Percentiles rank a stretch among this genome's conserved stretches.
These are phyloP conservation scores for Mythimna impura DNA, from an alignment of 2,888 invertebrate species.

Conservation along the genomic window DNA sequence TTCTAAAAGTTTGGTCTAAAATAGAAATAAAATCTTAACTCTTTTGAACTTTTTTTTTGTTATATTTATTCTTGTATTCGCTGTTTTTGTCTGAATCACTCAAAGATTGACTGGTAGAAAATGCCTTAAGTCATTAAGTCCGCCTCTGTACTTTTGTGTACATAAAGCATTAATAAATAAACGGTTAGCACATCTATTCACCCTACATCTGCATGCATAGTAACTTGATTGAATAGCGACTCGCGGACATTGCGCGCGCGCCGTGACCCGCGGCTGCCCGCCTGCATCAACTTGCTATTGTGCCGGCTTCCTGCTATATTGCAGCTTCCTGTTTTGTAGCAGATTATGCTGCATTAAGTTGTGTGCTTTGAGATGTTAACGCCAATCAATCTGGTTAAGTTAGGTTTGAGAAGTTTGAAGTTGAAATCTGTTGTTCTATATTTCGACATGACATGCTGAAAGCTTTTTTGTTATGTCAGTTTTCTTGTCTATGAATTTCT, in stretches of 20 bases:
- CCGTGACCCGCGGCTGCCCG: slow-evolving; percentile 42
- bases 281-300: slow-evolving; percentile 50
- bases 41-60: too few relatives aligned
- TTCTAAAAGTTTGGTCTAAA: too few relatives aligned
- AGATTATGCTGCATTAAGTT: slow-evolving; percentile 30
- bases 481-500: too few relatives aligned
- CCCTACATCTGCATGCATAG: slow-evolving; percentile 13
- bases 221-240: slow-evolving; percentile 60
- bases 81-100: too few relatives aligned
- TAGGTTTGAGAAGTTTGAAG: neutral
- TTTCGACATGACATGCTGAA: neutral
- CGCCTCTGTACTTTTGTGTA: too few relatives aligned
- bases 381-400: neutral
- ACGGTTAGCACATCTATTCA: slow-evolving; percentile 14
- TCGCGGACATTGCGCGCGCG: slow-evolving; percentile 51
- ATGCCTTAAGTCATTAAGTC: too few relatives aligned
- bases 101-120: too few relatives aligned
- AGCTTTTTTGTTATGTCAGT: too few relatives aligned
- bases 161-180: too few relatives aligned
- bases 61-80: too few relatives aligned
- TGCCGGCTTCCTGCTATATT: slow-evolving; percentile 47
- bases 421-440: neutral
- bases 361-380: slow-evolving; percentile 11
- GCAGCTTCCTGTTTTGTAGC: slow-evolving; percentile 29
- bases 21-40: too few relatives aligned